Conservation (phyloP, 1,140 invertebrate genomes). For the Nebria ingens region DNA sequence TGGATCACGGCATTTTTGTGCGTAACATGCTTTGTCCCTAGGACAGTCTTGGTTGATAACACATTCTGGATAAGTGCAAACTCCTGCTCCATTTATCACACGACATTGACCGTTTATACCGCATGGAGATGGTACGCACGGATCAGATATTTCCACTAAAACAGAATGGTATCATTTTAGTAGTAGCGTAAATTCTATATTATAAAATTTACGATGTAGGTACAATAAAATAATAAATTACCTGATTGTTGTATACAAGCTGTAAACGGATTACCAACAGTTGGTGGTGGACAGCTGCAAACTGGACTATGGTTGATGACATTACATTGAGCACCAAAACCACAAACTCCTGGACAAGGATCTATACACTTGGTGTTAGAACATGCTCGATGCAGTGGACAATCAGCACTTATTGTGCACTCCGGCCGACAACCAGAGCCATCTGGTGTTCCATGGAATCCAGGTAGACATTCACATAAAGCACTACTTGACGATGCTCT, state of each 20-base stretch:
- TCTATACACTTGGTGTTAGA: constrained; percentile 61
- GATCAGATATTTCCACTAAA: constrained; percentile 41
- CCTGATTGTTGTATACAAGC: constrained; percentile 47
- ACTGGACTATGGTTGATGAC: constrained; percentile 71
- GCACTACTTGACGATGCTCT: constrained; percentile 45
- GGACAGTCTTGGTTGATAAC: constrained; percentile 75
- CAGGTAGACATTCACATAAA: constrained; percentile 62
- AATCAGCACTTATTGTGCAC: constrained; percentile 65
- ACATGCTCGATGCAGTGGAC: constrained; percentile 60
- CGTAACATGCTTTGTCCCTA: constrained; percentile 66
- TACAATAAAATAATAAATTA: constrained; percentile 22
- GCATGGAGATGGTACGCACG: constrained; percentile 73
- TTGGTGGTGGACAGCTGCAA: constrained; percentile 59
- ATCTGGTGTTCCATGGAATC: constrained; percentile 45
- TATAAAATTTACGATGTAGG: constrained; percentile 7
- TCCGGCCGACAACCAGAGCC: constrained; percentile 56
- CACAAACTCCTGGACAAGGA: constrained; percentile 63
- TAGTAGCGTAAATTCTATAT: too few relatives aligned
- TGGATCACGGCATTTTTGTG: constrained; percentile 70
- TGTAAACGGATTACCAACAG: constrained; percentile 65
- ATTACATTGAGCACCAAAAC: constrained; percentile 52
- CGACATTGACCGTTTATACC: constrained; percentile 68
- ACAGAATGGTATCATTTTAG: constrained; percentile 9
- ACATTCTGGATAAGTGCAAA: constrained; percentile 76
- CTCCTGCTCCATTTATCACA: constrained; percentile 53